Evolutionary conservation across 2,113 vertebrate genomes (phyloP).

Genomic region (Bujurquina vittata): DNA sequence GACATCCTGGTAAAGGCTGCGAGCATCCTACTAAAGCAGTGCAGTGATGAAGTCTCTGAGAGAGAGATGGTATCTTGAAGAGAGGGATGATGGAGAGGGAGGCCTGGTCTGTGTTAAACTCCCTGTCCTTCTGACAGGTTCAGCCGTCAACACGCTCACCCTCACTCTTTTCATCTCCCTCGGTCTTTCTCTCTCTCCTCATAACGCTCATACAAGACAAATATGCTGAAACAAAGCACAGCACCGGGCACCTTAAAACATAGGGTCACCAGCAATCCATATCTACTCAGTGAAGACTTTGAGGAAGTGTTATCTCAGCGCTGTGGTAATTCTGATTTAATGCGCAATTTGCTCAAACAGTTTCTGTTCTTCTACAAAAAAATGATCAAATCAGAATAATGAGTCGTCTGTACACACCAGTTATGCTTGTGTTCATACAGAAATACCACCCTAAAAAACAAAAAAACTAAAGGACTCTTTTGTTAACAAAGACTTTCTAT

Average conservation of each 20-base stretch:
- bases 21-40: neutral
- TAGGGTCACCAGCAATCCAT: neutral
- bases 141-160: neutral
- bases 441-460: neutral
- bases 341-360: neutral
- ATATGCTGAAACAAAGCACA: conserved; percentile 30
- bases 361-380: neutral
- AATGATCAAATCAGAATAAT: neutral
- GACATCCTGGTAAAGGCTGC: neutral
- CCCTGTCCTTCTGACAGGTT: conserved; percentile 21
- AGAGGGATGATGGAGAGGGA: neutral
- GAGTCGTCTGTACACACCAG: neutral
- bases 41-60: neutral
- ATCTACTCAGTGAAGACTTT: neutral
- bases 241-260: neutral
- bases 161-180: neutral
- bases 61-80: neutral
- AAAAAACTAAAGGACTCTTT: neutral
- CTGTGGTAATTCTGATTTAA: neutral
- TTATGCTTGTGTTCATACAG: neutral
- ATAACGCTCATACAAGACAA: conserved; percentile 23
- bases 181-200: neutral
- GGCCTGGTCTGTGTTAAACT: conserved; percentile 24
- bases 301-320: neutral
- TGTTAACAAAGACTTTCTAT: neutral